Base-by-base conservation (phyloP, 2,888 invertebrate species). In the Tethea ocularis region DNA sequence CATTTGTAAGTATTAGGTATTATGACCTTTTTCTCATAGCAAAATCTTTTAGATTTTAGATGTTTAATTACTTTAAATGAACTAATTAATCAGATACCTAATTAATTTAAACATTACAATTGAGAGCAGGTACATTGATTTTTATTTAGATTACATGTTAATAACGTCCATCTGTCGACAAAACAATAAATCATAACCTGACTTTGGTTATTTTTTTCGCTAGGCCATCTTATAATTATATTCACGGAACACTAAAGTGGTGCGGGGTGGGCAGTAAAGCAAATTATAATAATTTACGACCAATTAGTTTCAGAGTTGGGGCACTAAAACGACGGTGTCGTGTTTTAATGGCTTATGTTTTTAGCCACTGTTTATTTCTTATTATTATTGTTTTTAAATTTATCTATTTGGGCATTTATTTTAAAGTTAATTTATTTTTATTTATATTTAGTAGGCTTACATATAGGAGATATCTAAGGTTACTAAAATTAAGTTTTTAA, bases 211-310 rank as follows among this genome's bases (percentile, higher is more conserved):
- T 71, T 75, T 78, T 75, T 77, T 74, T 75, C 74, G 75, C 70
- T 70, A 77, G 67, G 64, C 58, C 69, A 62, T 74, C 71, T 75
- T 74, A 82, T 80, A 79, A 75, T 78, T 77, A 79, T 73, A 80
- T 80, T 77, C 78, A 72, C 72, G 73, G 71, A 65, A 68, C 71
- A 72, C 69, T 75, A 71, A 79, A 74, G 69, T 64, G 66, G 63
- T 67, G 62, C 69, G 68, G 80, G 84, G 82, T 84, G 77, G 77
- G 82, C 78, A 81, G 75, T 71, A 65, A 72, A 80, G 80, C 83
- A 78, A 82, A 88, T 88, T 87, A 87, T 84, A 67, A 82, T 88
- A 88, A 88, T 87, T 88, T 87, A 88, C 71, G 77, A 77, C 83
- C 88, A 87, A 87, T 87, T 88, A 88, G 79, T 69, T 61, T 63